These are phyloP conservation scores for Uloborus diversus DNA, from an alignment of 1,140 invertebrate genomes.

Conservation along the genomic window DNA sequence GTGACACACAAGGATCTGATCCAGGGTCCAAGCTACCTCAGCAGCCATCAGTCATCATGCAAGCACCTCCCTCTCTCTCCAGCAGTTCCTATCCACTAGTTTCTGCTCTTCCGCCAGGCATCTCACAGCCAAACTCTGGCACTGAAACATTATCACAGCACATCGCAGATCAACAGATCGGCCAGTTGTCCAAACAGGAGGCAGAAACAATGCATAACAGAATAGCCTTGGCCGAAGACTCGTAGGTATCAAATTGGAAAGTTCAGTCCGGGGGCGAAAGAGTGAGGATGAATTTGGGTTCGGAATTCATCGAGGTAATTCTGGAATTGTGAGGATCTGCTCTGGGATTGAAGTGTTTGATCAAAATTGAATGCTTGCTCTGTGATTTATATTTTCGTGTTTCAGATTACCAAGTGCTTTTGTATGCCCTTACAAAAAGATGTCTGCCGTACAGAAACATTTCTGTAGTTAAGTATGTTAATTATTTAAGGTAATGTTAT, in stretches of 20 bases:
- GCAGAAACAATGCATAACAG: conserved; percentile 27
- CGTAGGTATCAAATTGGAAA: conserved; percentile 3
- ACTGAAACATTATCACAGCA: background rate
- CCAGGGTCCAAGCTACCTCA: background rate
- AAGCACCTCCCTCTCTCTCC: conserved; percentile 52
- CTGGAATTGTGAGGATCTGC: too few relatives aligned
- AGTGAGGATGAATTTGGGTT: too few relatives aligned
- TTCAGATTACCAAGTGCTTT: too few relatives aligned
- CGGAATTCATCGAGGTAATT: too few relatives aligned
- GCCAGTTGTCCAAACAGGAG: background rate
- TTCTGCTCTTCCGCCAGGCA: background rate
- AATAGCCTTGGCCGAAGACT: background rate
- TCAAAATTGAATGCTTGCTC: too few relatives aligned
- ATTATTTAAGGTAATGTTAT: too few relatives aligned
- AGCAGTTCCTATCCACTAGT: background rate
- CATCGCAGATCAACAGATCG: background rate
- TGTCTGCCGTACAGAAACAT: too few relatives aligned
- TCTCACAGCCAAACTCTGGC: background rate
- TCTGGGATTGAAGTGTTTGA: too few relatives aligned
- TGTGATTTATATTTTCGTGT: too few relatives aligned
- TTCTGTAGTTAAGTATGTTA: too few relatives aligned
- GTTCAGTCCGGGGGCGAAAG: conserved; percentile 11
- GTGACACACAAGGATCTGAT: background rate
- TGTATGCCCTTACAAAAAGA: too few relatives aligned
- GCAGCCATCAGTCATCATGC: conserved; percentile 58